Percentiles rank a stretch among this genome's conserved stretches.
Conservation (phyloP, 1,140 invertebrate species). For the Harlomillsia oculata region DNA sequence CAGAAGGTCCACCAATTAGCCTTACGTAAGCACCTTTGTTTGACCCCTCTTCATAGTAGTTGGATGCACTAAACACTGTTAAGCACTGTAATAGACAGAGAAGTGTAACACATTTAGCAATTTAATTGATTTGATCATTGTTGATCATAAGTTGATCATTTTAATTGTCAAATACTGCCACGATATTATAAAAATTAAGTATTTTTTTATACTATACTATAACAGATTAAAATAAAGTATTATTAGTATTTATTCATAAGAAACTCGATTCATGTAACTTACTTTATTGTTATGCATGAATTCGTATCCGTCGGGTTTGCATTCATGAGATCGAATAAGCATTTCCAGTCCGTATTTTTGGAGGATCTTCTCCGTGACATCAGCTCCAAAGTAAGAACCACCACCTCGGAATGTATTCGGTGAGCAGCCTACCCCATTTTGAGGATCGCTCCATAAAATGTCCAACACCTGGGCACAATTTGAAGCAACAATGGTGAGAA, state of each 20-base stretch:
- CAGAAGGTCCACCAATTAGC: constrained; percentile 50
- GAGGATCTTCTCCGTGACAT: constrained; percentile 69
- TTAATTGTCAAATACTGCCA: too few relatives aligned
- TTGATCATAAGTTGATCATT: too few relatives aligned
- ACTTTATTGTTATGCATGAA: constrained; percentile 70
- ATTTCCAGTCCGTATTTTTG: constrained; percentile 61
- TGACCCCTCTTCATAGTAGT: constrained; percentile 84
- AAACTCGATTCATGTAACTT: too few relatives aligned
- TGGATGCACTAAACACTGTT: constrained; percentile 87
- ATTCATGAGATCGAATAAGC: constrained; percentile 81
- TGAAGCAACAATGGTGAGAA: constrained; percentile 14
- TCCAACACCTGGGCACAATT: constrained; percentile 84
- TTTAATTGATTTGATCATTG: too few relatives aligned
- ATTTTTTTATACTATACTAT: too few relatives aligned
- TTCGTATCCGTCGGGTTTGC: constrained; percentile 82
- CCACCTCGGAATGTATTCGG: constrained; percentile 77
- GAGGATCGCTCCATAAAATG: constrained; percentile 84
- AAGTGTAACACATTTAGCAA: too few relatives aligned
- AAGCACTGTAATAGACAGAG: constrained; percentile 66
- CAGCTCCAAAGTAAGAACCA: constrained; percentile 81
- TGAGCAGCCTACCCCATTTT: constrained; percentile 57
- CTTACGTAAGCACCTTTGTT: constrained; percentile 85
- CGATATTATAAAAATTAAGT: too few relatives aligned
- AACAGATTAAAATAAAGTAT: too few relatives aligned
- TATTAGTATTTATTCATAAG: too few relatives aligned